A percentile compares a stretch with the other conserved stretches of the same genome.
These are phyloP conservation scores for Vulpes lagopus DNA, from an alignment of 2,113 vertebrate genomes.

Conservation along the genomic window DNA sequence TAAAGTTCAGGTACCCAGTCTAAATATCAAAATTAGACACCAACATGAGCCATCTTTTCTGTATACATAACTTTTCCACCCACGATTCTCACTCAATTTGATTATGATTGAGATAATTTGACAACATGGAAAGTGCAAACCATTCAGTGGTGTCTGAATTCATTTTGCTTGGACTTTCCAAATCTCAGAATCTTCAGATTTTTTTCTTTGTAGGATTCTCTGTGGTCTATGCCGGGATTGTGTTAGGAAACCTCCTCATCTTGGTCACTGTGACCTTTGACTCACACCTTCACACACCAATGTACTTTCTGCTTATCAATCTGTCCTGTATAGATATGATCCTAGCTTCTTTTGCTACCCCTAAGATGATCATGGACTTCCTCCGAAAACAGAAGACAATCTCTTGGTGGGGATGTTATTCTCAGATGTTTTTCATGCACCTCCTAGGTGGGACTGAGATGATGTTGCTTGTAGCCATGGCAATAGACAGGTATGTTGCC, in stretches of 20 bases:
- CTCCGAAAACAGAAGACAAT: too few species aligned
- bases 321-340: conserved; percentile 67
- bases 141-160: neutral
- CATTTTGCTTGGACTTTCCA: conserved; percentile 56
- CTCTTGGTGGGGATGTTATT: too few species aligned
- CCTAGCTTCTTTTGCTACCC: conserved; percentile 46
- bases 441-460: too few species aligned
- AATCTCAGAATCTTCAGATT: conserved; percentile 52
- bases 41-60: neutral
- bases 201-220: conserved; percentile 54
- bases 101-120: neutral
- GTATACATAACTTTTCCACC: neutral
- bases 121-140: neutral
- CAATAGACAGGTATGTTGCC: too few species aligned
- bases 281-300: conserved; percentile 35
- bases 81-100: neutral
- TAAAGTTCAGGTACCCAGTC: neutral
- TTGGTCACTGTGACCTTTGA: conserved; percentile 56
- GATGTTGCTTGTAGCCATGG: too few species aligned
- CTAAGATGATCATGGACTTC: too few species aligned
- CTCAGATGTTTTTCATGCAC: too few species aligned
- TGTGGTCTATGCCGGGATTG: conserved; percentile 27
- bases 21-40: neutral
- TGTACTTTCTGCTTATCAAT: conserved; percentile 73
- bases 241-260: conserved; percentile 65